A percentile compares a stretch with the other conserved stretches of the same genome.
Conservation (phyloP, 2,113 vertebrate genomes). For the Tangachromis dhanisi region DNA sequence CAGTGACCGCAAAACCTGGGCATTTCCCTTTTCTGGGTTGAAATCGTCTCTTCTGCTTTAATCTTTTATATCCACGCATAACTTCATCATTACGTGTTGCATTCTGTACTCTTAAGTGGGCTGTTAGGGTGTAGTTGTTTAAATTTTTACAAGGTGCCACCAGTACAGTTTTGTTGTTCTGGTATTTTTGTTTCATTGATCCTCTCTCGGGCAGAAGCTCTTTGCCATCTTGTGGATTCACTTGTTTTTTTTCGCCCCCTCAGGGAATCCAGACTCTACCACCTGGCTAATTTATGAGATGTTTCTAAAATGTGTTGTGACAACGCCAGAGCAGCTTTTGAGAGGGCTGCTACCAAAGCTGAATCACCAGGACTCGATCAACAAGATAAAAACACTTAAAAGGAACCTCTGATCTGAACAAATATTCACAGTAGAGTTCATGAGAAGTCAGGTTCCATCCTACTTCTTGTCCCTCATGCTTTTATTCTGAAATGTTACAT, state of each 20-base stretch:
- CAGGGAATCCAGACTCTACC: conserved; percentile 49
- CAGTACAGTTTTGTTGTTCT: conserved; percentile 6
- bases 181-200: not conserved
- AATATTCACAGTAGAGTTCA: not conserved
- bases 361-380: not conserved
- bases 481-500: conserved; percentile 34
- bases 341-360: not conserved
- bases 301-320: not conserved
- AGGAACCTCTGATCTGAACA: not conserved
- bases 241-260: conserved; percentile 9
- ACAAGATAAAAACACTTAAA: not conserved
- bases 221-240: not conserved
- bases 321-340: not conserved
- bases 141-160: conserved; percentile 6
- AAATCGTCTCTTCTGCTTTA: not conserved
- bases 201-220: not conserved
- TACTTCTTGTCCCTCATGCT: not conserved
- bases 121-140: not conserved
- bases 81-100: not conserved
- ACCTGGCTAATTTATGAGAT: conserved; percentile 14
- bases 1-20: not conserved
- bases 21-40: not conserved
- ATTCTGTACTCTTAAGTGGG: not conserved
- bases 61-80: not conserved
- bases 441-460: not conserved